Base-by-base conservation (phyloP, 37 sponge, comb jelly and placozoan genomes). In the Spongilla lacustris region DNA sequence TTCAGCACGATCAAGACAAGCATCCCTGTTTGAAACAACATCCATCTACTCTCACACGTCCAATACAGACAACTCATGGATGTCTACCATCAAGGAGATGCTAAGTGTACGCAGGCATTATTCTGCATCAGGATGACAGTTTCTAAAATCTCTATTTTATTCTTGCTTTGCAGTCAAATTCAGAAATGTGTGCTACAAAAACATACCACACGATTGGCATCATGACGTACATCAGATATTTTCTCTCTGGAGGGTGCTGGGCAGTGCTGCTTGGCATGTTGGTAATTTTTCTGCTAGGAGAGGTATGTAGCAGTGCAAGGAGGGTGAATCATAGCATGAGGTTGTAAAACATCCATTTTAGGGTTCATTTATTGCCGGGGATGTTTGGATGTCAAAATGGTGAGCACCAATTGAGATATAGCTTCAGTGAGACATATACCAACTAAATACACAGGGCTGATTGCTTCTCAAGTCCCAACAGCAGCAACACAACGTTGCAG, bases 331-430 rank as follows among this genome's bases (percentile, higher is more conserved):
- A 10, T 0, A 6, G 12, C 14, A 58, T 58, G 11, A 58, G 19
- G 19, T 17, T 58, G 58, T 17, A 58, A 58, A 1, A 58, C 21
- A 14, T 58, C 0, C 21, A 58, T 58, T 58, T 14, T 58, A 88
- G 83, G 75, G 12, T 24, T 36, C 41, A 2, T n/a, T 83, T 33
- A 66, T 83, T 11, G 28, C 36, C 1, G 22, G 84, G 27, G 90
- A 90, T 68, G 85, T 85, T 81, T 90, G 90, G 90, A 19, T 90
- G 71, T 68, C 90, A 11, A 50, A 85, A 21, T 90, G 85, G 90
- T 90, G 80, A 77, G 87, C 23, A 79, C 27, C 26, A n/a, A 73
- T 81, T 71, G n/a, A 19, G 26, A 24, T 17, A 17, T 58, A 1
- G 14, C 58, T 58, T 58, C 19, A 17, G 11, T 58, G 58, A 17